Percentiles rank a stretch among this genome's conserved stretches.
These are phyloP conservation scores for Halcyon smyrnensis DNA, from an alignment of 2,797 vertebrate genomes.

Conservation along the genomic window DNA sequence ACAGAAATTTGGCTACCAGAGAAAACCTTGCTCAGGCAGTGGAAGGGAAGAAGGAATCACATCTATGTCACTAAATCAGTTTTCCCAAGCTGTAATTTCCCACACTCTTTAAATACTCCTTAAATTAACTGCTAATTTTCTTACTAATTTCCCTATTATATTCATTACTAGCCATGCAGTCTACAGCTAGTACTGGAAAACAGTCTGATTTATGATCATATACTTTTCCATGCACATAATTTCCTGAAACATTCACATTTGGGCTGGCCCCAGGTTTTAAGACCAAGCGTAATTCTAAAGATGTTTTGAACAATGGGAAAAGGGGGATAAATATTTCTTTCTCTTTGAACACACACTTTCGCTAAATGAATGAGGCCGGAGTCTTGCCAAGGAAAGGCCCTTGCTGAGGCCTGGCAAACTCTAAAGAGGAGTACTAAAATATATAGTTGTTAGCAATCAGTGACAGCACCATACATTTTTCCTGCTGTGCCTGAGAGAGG, in stretches of 20 bases:
- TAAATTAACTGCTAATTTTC: slow-evolving; percentile 67
- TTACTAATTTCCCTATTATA: slow-evolving; percentile 63
- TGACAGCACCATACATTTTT: slow-evolving; percentile 32
- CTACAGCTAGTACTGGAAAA: slow-evolving; percentile 46
- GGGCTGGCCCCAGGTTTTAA: slow-evolving; percentile 38
- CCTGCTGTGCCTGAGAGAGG: slow-evolving; percentile 17
- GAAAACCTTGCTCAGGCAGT: background rate
- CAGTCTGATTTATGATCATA: slow-evolving; percentile 47
- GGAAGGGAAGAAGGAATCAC: background rate
- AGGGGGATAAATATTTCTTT: background rate
- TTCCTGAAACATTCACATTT: slow-evolving; percentile 59
- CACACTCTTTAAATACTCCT: slow-evolving; percentile 44
- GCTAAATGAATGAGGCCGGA: background rate
- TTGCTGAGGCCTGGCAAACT: background rate
- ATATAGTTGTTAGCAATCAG: background rate
- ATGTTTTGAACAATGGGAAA: slow-evolving; percentile 26
- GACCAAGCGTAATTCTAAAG: slow-evolving; percentile 17
- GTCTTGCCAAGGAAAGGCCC: background rate
- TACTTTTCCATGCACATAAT: slow-evolving; percentile 57
- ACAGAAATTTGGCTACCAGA: background rate
- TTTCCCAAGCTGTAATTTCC: slow-evolving; percentile 49
- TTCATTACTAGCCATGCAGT: slow-evolving; percentile 47
- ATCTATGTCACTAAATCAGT: background rate
- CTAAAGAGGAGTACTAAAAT: slow-evolving; percentile 10
- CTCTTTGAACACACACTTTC: background rate